phyloP scores from a whole-genome alignment of 2,113 vertebrate species.

The Scophthalmus maximus region DNA sequence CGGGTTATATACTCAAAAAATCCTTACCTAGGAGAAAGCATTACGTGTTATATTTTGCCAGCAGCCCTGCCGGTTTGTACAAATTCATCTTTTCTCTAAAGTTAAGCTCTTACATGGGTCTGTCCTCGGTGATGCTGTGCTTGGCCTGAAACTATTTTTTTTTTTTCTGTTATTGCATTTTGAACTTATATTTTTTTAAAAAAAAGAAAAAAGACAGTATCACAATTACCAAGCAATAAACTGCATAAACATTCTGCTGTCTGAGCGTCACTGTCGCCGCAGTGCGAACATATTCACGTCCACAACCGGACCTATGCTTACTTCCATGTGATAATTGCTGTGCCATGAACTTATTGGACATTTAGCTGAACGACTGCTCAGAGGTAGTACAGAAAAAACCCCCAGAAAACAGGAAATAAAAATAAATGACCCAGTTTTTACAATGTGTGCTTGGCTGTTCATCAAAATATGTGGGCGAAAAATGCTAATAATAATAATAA shows the following conservation, averaged over 20 bases:
- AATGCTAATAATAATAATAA: neutral
- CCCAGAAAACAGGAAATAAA: neutral
- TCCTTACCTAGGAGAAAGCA: neutral
- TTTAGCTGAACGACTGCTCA: conserved; percentile 21
- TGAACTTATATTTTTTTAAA: no score
- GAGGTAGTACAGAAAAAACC: conserved; percentile 39
- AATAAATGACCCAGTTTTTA: conserved; percentile 23
- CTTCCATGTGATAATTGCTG: neutral
- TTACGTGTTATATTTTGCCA: conserved; percentile 13
- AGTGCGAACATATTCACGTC: no score
- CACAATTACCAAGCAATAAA: conserved; percentile 7
- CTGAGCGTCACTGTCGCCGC: neutral
- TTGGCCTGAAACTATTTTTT: conserved; percentile 11
- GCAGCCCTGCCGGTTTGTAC: conserved; percentile 12
- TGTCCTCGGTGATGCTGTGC: conserved; percentile 29
- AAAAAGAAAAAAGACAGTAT: conserved; percentile 11
- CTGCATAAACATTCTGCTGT: conserved; percentile 13
- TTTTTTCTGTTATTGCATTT: conserved; percentile 26
- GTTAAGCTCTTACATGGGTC: neutral
- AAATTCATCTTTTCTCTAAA: neutral
- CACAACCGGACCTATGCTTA: neutral
- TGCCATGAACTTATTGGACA: neutral
- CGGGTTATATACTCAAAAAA: neutral
- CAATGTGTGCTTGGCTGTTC: conserved; percentile 32
- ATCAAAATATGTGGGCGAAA: conserved; percentile 20